Base-by-base conservation (phyloP, 2,113 vertebrate genomes). In the Nycticryphes semicollaris region DNA sequence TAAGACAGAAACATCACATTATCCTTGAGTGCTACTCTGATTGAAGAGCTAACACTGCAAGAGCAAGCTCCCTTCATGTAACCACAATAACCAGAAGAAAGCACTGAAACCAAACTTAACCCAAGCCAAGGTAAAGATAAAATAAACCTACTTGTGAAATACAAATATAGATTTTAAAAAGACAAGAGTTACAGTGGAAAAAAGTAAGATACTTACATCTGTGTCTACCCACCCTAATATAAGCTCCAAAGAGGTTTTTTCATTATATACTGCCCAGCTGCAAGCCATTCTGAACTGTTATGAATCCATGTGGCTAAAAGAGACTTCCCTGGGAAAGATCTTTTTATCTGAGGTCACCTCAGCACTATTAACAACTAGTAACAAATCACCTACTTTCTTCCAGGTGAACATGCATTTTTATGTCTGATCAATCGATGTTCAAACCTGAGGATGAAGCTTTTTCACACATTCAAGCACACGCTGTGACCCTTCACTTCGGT, bases 91-190 rank as follows among this genome's bases (percentile, higher is more conserved):
- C 33, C 28, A 79, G 23, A 86, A 88, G 60, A 92, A 90, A 83
- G 83, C 85, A 37, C 41, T 87, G 56, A 92, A 91, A 83, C 5
- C 23, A 83, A 88, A 76, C 7, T 59, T 54, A 76, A 84, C 12
- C 6, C 25, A 37, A 87, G 19, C 3, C 16, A 57, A 63, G 11
- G 6, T 79, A 84, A 84, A 81, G 75, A 45, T 7, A 41, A 91
- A 96, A 91, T 23, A 45, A 37, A 72, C 31, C 20, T 59, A 64
- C 56, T 59, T 72, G 25, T 31, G 93, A 88, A 85, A 90, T 47
- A 31, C 9, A 84, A 87, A 74, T 43, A 89, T 7, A 22, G 20
- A 10, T 48, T 43, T 68, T 78, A 68, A 85, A 93, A 93, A 63
- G 23, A 67, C 28, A 90, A 37, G 43, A 78, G 43, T 59, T 68